Evolutionary conservation across 2,797 vertebrate genomes (phyloP).

Genomic region (Propithecus deckenii): DNA sequence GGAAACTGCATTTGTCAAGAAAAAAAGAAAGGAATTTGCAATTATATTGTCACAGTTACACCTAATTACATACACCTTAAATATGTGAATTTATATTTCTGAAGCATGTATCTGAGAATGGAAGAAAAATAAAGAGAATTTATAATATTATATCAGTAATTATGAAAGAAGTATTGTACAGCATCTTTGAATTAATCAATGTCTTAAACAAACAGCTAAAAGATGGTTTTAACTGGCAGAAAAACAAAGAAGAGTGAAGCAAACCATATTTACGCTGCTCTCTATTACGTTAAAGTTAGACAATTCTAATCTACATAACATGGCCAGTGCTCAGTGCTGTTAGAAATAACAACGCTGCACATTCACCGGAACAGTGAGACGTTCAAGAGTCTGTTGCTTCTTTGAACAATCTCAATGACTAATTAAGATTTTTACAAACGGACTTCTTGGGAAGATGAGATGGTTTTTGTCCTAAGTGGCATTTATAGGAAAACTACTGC

Average conservation of each 20-base stretch:
- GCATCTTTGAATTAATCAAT: background rate
- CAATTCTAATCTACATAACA: background rate
- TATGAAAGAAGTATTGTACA: background rate
- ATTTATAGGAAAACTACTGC: background rate
- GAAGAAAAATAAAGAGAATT: background rate
- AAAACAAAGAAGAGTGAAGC: background rate
- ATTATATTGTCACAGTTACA: conserved; percentile 18
- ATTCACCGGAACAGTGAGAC: background rate
- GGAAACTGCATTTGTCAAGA: conserved; percentile 62
- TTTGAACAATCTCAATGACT: background rate
- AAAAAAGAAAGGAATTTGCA: conserved; percentile 50
- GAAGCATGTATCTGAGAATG: background rate
- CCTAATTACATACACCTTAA: conserved; percentile 44
- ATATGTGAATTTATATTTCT: background rate
- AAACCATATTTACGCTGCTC: background rate
- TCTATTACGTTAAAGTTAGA: background rate
- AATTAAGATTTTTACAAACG: conserved; percentile 1
- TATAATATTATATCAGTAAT: background rate
- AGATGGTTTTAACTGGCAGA: background rate
- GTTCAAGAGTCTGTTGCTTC: background rate
- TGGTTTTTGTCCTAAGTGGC: background rate
- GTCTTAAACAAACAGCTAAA: background rate
- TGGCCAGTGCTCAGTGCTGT: background rate
- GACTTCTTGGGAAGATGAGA: background rate
- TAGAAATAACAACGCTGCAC: background rate